Conservation (phyloP, 2,797 vertebrate genomes). For the Acropternis orthonyx region DNA sequence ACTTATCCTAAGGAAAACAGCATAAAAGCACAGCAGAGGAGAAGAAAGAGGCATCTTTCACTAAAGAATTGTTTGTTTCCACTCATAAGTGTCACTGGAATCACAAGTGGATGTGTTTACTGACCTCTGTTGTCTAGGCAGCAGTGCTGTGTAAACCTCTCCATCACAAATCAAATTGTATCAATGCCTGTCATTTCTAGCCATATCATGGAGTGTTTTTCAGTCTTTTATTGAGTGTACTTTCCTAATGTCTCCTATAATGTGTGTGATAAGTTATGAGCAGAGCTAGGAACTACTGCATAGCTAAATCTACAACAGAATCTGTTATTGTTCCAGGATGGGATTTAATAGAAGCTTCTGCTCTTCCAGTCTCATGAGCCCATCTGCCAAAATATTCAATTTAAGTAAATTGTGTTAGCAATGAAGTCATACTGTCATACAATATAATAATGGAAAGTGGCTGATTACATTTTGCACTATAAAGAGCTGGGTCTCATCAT, state of each 20-base stretch:
- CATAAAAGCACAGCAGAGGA: background rate
- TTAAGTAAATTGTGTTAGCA: conserved; percentile 27
- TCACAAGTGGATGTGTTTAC: background rate
- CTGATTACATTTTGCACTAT: background rate
- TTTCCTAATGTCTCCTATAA: background rate
- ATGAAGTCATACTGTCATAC: conserved; percentile 6
- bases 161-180: background rate
- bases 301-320: background rate
- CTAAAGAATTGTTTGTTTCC: background rate
- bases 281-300: background rate
- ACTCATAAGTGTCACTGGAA: background rate
- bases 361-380: background rate
- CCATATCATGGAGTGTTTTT: accelerated
- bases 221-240: background rate
- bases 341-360: conserved; percentile 29
- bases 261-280: background rate
- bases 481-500: background rate
- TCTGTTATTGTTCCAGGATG: background rate
- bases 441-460: background rate
- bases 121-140: background rate
- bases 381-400: conserved; percentile 16
- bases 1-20: background rate
- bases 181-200: background rate
- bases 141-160: background rate
- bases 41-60: background rate